phyloP scores from a whole-genome alignment of 2,888 invertebrate genomes.

The Apamea anceps region DNA sequence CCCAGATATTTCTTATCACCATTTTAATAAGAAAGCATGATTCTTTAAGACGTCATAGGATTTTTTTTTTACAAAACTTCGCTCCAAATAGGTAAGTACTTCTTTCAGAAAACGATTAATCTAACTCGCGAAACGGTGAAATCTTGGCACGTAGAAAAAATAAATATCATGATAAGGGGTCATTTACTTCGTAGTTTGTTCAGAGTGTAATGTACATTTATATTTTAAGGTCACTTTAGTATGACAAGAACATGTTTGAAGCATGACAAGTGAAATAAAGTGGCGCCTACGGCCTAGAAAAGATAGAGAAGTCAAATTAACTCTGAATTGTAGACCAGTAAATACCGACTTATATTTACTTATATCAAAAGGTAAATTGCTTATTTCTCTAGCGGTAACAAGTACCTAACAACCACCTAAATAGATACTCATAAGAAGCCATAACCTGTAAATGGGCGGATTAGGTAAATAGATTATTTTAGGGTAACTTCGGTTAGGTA shows the following conservation, averaged over 20 bases:
- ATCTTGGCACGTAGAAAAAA: slow-evolving; percentile 36
- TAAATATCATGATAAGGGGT: slow-evolving; percentile 65
- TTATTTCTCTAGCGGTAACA: slow-evolving; percentile 16
- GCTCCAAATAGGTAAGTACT: neutral
- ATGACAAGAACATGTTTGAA: slow-evolving; percentile 39
- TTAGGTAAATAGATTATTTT: neutral
- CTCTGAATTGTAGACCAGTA: neutral
- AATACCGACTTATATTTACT: neutral
- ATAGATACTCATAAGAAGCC: neutral
- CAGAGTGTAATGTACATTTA: slow-evolving; percentile 21
- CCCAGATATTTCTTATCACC: neutral
- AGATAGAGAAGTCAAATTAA: slow-evolving; percentile 9
- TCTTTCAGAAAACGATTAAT: neutral
- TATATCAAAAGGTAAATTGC: neutral
- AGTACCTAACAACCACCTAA: neutral
- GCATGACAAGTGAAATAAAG: slow-evolving; percentile 34
- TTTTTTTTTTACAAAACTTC: neutral
- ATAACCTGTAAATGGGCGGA: neutral
- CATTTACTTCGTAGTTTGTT: slow-evolving; percentile 57
- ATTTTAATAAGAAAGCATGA: neutral
- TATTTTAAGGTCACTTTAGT: slow-evolving; percentile 54
- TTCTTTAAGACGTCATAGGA: neutral
- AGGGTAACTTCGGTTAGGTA: neutral
- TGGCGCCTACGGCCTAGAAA: neutral
- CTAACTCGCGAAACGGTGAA: slow-evolving; percentile 16